Evolutionary conservation across 2,113 vertebrate genomes (phyloP).

Genomic region (Menura novaehollandiae): DNA sequence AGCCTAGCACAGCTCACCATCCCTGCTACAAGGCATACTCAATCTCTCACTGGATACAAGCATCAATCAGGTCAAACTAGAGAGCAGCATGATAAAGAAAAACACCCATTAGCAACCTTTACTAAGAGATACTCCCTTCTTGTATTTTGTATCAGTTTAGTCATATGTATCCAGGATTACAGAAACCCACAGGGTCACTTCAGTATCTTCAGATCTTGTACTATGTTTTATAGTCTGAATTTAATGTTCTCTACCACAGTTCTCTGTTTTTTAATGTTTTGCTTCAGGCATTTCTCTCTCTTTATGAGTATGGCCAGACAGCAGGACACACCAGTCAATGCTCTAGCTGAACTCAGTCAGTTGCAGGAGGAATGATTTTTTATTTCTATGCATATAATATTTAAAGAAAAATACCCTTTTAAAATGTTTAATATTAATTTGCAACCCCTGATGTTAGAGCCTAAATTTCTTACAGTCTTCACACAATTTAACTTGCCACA

Average conservation of each 20-base stretch:
- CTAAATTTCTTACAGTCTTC: neutral
- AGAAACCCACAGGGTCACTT: neutral
- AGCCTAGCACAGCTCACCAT: neutral
- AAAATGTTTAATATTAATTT: constrained; percentile 1
- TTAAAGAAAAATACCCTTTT: neutral
- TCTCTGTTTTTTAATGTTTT: constrained; percentile 13
- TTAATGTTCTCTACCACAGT: neutral
- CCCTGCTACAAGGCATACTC: neutral
- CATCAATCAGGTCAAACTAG: neutral
- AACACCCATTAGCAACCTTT: neutral
- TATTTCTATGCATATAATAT: neutral
- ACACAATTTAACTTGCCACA: neutral
- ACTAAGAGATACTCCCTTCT: neutral
- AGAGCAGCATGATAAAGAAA: neutral
- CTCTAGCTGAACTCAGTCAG: neutral
- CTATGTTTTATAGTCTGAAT: constrained; percentile 9
- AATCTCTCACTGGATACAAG: neutral
- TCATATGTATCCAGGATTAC: neutral
- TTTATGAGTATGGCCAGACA: neutral
- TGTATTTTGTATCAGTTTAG: neutral
- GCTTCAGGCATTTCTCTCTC: constrained; percentile 23
- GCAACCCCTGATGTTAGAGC: neutral
- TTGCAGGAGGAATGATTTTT: neutral
- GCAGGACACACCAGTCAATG: neutral
- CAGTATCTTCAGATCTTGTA: constrained; percentile 22